These are phyloP conservation scores for Thrips palmi DNA, from an alignment of 1,140 invertebrate species.

Conservation along the genomic window DNA sequence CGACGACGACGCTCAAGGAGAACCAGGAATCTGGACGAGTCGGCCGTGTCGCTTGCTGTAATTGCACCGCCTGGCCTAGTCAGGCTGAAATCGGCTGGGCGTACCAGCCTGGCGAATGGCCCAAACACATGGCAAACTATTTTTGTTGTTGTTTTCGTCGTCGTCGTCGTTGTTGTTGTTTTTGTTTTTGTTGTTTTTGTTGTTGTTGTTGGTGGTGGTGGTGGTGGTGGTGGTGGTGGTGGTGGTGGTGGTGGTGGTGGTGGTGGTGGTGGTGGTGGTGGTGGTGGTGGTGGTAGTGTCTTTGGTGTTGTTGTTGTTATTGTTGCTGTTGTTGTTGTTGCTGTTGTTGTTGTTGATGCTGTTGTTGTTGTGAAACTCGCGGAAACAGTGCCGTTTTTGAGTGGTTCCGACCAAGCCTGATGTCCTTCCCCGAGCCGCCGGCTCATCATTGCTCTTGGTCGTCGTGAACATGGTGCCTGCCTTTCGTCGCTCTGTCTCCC, in stretches of 20 bases:
- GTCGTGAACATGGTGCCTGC: no score
- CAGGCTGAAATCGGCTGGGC: no score
- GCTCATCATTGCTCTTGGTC: no score
- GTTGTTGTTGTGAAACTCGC: neutral
- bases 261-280: slow-evolving; percentile 7
- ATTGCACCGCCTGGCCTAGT: no score
- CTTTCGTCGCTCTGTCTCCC: no score
- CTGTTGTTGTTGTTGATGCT: neutral
- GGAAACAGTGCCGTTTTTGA: no score
- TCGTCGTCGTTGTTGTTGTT: slow-evolving; percentile 2
- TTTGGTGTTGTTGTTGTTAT: neutral
- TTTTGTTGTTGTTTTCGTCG: neutral
- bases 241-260: slow-evolving; percentile 8
- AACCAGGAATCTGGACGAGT: no score
- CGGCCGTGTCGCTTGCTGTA: no score
- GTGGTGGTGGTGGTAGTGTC: slow-evolving; percentile 5
- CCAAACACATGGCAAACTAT: neutral
- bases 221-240: slow-evolving; percentile 8
- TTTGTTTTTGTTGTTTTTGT: neutral
- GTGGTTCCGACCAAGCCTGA: no score
- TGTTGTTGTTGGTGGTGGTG: slow-evolving; percentile 6
- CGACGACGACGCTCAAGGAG: no score
- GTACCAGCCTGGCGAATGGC: no score
- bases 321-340: neutral
- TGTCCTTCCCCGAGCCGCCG: no score